These are phyloP conservation scores for Luffia ferchaultella DNA, from an alignment of 2,888 invertebrate species.

Conservation along the genomic window DNA sequence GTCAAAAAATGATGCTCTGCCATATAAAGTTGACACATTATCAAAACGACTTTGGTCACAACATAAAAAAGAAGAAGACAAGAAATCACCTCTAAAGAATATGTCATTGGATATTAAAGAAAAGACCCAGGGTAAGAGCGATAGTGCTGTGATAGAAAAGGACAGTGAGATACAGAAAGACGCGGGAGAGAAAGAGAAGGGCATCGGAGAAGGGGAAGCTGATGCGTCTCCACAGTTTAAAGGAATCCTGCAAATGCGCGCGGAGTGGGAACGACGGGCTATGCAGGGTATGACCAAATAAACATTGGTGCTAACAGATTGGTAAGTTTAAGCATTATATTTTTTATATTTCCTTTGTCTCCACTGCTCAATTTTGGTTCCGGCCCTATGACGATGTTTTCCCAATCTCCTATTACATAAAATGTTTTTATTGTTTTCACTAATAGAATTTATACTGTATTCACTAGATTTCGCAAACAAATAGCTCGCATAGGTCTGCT, in stretches of 20 bases:
- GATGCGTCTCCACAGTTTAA: constrained; percentile 68
- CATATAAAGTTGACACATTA: constrained; percentile 52
- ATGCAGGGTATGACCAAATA: constrained; percentile 74
- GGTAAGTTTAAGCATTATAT: constrained; percentile 13
- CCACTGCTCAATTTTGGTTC: too few species aligned
- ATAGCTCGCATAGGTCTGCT: too few species aligned
- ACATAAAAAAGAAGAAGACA: constrained; percentile 38
- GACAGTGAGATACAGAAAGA: constrained; percentile 39
- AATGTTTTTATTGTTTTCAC: too few species aligned
- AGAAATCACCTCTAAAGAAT: constrained; percentile 24
- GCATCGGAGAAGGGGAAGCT: constrained; percentile 34
- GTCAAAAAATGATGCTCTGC: constrained; percentile 39
- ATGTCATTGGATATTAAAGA: constrained; percentile 36
- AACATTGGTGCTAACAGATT: constrained; percentile 50
- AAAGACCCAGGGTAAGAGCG: constrained; percentile 22
- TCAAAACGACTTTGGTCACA: constrained; percentile 47
- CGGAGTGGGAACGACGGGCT: constrained; percentile 81
- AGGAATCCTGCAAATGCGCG: constrained; percentile 76
- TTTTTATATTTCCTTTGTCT: not conserved
- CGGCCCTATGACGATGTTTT: too few species aligned
- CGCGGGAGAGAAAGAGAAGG: constrained; percentile 36
- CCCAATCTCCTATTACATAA: too few species aligned
- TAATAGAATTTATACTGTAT: too few species aligned
- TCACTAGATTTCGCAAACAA: too few species aligned
- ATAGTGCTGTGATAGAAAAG: constrained; percentile 51